These are phyloP conservation scores for Rhinolophus ferrumequinum DNA, from an alignment of 2,113 vertebrate genomes.

Conservation along the genomic window DNA sequence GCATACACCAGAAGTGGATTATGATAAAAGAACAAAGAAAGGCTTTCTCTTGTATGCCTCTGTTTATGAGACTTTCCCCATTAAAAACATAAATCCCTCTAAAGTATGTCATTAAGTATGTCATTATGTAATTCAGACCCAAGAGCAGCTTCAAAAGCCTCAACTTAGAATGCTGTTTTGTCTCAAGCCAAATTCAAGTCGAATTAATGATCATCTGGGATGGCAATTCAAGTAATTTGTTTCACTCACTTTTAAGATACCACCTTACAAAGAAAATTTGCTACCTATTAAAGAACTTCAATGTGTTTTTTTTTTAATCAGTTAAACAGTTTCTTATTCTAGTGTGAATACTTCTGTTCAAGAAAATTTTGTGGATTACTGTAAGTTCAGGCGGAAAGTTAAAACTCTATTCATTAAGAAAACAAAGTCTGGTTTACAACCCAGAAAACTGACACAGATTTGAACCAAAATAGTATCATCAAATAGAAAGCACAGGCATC, in stretches of 20 bases:
- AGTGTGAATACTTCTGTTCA: background rate
- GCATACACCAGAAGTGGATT: background rate
- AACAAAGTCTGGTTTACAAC: background rate
- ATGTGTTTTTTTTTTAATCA: background rate
- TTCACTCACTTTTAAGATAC: conserved; percentile 25
- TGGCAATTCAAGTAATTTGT: background rate
- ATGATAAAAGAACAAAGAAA: background rate
- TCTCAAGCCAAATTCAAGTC: background rate
- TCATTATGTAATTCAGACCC: background rate
- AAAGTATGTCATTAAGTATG: background rate
- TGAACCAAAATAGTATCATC: conserved; percentile 7
- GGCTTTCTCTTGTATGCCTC: background rate
- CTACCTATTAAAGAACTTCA: background rate
- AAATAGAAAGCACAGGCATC: conserved; percentile 6
- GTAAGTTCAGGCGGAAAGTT: background rate
- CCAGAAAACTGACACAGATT: background rate
- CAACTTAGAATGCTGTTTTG: background rate
- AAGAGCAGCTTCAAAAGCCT: background rate
- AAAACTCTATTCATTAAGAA: conserved; percentile 33
- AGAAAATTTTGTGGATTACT: background rate
- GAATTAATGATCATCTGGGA: background rate
- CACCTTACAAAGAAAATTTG: conserved; percentile 24
- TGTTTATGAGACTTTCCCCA: background rate
- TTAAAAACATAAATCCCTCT: background rate
- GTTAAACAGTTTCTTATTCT: background rate